Conservation (phyloP, 2,888 invertebrate genomes). For the Plebejus melissa region DNA sequence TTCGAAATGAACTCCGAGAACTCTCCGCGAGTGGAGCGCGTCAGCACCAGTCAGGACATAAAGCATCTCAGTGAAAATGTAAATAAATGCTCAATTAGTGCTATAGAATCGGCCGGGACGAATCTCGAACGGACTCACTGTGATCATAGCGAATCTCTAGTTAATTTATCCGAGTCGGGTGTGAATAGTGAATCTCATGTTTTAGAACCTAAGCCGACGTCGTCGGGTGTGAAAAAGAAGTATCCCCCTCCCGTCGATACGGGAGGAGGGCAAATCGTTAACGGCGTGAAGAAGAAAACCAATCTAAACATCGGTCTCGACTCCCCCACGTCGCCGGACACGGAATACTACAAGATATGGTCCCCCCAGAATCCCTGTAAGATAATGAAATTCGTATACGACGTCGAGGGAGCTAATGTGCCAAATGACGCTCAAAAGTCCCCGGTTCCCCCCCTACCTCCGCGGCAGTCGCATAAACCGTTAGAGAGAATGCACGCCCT, state of each 20-base stretch:
- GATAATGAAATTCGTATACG: constrained; percentile 76
- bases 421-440: constrained; percentile 80
- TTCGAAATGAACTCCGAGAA: constrained; percentile 74
- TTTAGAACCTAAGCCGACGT: constrained; percentile 59
- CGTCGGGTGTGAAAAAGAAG: constrained; percentile 77
- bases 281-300: constrained; percentile 83
- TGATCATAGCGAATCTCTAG: constrained; percentile 74
- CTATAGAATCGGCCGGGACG: constrained; percentile 70
- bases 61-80: constrained; percentile 73
- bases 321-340: constrained; percentile 78
- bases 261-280: constrained; percentile 62
- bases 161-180: constrained; percentile 65
- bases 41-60: constrained; percentile 66
- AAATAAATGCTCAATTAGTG: constrained; percentile 78
- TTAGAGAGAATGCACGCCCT: constrained; percentile 86
- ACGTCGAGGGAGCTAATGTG: constrained; percentile 69
- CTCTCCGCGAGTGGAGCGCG: constrained; percentile 62
- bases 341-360: constrained; percentile 85
- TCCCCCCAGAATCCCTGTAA: constrained; percentile 80
- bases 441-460: constrained; percentile 84
- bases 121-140: constrained; percentile 65
- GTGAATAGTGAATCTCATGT: constrained; percentile 72
- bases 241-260: constrained; percentile 78
- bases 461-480: constrained; percentile 85
- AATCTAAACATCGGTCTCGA: constrained; percentile 74